Percentiles rank a stretch among this genome's conserved stretches.
Conservation (phyloP, 1,140 invertebrate genomes). For the Paramacrobiotus metropolitanus region DNA sequence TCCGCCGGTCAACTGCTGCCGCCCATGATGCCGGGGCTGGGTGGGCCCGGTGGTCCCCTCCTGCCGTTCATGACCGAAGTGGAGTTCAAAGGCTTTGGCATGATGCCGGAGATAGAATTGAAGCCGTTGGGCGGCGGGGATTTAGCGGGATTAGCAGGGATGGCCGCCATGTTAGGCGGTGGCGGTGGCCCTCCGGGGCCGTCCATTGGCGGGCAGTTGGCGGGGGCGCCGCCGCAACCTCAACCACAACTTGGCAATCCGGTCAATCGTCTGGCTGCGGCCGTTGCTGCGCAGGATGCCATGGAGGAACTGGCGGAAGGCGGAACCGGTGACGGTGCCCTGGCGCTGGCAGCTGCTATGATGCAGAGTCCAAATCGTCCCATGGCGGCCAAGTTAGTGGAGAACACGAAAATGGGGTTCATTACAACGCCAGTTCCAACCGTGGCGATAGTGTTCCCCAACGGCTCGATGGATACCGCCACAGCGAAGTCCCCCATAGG, state of each 20-base stretch:
- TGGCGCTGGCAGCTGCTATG: background rate
- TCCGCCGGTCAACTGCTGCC: background rate
- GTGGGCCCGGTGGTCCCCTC: background rate
- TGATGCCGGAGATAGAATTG: background rate
- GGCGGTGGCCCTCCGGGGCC: background rate
- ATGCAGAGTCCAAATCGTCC: background rate
- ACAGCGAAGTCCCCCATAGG: background rate
- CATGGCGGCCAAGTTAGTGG: background rate
- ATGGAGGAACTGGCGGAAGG: constrained; percentile 4
- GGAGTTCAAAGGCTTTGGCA: constrained; percentile 4
- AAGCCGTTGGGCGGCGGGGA: background rate
- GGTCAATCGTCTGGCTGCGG: background rate
- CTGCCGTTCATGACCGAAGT: background rate
- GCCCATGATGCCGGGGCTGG: background rate
- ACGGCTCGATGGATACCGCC: background rate
- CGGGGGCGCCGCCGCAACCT: background rate
- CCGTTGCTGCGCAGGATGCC: background rate
- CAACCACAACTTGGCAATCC: background rate
- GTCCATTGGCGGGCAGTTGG: background rate
- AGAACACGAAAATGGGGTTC: background rate
- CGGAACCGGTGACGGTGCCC: background rate
- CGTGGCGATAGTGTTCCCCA: background rate
- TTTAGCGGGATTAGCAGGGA: background rate
- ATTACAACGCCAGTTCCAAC: background rate
- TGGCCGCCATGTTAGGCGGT: background rate